phyloP scores from a whole-genome alignment of 2,797 vertebrate genomes.

The Onychomys torridus region DNA sequence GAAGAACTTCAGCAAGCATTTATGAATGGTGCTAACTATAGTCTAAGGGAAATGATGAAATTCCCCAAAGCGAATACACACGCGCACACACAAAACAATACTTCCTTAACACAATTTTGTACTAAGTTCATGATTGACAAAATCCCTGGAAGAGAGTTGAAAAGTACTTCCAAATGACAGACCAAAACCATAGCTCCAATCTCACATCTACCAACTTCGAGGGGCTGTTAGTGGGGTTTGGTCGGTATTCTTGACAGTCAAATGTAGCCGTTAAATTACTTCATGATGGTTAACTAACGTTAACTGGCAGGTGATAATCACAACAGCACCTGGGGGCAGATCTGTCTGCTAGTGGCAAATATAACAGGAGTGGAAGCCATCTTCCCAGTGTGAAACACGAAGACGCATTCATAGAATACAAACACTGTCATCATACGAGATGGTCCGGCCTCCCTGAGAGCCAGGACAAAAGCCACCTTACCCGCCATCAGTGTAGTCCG shows the following conservation, averaged over 20 bases:
- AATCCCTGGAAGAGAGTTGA: background rate
- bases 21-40: background rate
- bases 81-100: background rate
- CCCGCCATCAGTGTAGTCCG: conserved; percentile 95
- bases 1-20: conserved; percentile 4
- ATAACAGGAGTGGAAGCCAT: background rate
- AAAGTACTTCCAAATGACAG: background rate
- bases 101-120: conserved; percentile 32
- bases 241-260: background rate
- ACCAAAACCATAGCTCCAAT: background rate
- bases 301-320: background rate
- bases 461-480: conserved; percentile 75
- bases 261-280: background rate
- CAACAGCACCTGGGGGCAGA: background rate
- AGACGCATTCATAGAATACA: background rate
- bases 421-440: rapidly evolving
- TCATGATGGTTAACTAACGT: background rate
- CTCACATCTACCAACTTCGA: background rate
- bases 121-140: background rate
- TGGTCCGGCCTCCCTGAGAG: rapidly evolving
- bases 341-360: background rate
- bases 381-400: background rate
- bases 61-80: background rate
- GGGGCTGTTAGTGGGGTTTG: background rate
- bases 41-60: background rate